Evolutionary conservation across 1,140 invertebrate genomes (phyloP).

Genomic region (Tetragonula clypearis): DNA sequence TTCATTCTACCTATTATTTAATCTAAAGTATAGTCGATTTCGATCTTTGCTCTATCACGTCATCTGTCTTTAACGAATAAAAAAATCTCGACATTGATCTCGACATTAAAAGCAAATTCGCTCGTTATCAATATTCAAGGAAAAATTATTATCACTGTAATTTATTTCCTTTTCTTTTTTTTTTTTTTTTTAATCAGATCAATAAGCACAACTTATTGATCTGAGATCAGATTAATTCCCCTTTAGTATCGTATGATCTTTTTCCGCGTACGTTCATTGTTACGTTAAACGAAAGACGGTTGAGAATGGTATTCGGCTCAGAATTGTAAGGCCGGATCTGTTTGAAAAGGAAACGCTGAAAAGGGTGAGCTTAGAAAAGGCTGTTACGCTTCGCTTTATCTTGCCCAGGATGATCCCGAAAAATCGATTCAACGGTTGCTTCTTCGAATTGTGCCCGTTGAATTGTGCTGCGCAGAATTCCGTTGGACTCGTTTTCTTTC

Average conservation of each 20-base stretch:
- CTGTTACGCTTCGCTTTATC: slow-evolving; percentile 9
- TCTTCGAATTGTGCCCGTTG: background rate
- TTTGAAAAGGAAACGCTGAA: slow-evolving; percentile 26
- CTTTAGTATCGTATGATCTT: background rate
- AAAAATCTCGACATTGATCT: background rate
- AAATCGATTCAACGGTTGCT: slow-evolving; percentile 34
- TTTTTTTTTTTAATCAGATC: too few relatives aligned
- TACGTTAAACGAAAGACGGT: slow-evolving; percentile 25
- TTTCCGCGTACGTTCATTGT: slow-evolving; percentile 10
- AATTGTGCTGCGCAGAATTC: background rate
- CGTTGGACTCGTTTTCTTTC: background rate
- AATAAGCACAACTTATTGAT: background rate
- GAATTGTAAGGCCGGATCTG: slow-evolving; percentile 22
- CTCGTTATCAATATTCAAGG: too few relatives aligned
- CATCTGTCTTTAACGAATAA: background rate
- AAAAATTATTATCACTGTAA: background rate
- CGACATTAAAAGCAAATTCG: background rate
- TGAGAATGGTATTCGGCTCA: background rate
- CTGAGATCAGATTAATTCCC: background rate
- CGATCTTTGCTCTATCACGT: background rate
- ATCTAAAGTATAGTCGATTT: background rate
- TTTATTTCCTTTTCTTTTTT: background rate
- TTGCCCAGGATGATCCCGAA: slow-evolving; percentile 26
- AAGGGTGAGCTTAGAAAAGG: slow-evolving; percentile 44
- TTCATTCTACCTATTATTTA: background rate